phyloP scores from a whole-genome alignment of 2,113 vertebrate genomes.

The Alethe castanea region DNA sequence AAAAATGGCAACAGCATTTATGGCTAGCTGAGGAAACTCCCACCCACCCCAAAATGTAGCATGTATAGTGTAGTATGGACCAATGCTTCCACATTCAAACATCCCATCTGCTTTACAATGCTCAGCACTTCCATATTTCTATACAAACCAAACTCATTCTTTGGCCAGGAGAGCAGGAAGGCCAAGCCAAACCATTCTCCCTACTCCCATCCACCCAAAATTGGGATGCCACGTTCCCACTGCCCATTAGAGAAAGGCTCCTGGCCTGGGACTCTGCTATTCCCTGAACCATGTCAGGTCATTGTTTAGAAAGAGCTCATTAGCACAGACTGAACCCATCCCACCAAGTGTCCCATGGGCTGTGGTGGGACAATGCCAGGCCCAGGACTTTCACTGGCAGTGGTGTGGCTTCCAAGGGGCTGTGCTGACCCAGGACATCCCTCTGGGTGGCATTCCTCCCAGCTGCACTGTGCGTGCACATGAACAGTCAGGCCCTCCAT shows the following conservation, averaged over 20 bases:
- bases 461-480: rapidly evolving
- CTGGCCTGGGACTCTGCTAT: not conserved
- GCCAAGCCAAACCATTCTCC: not conserved
- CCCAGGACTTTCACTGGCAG: not conserved
- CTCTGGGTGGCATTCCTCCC: not conserved
- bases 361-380: not conserved
- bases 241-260: not conserved
- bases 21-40: not conserved
- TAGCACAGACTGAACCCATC: not conserved
- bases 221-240: not conserved
- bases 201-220: not conserved
- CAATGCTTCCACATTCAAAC: not conserved
- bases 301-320: not conserved
- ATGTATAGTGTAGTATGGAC: too few species aligned
- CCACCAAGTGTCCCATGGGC: not conserved
- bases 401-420: not conserved
- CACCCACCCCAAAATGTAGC: not conserved
- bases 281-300: not conserved
- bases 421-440: not conserved
- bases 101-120: not conserved
- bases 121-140: not conserved
- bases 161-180: not conserved
- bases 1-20: not conserved
- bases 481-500: not conserved
- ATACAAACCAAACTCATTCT: not conserved